These are phyloP conservation scores for Andrena camellia DNA, from an alignment of 2,888 invertebrate genomes.

Conservation along the genomic window DNA sequence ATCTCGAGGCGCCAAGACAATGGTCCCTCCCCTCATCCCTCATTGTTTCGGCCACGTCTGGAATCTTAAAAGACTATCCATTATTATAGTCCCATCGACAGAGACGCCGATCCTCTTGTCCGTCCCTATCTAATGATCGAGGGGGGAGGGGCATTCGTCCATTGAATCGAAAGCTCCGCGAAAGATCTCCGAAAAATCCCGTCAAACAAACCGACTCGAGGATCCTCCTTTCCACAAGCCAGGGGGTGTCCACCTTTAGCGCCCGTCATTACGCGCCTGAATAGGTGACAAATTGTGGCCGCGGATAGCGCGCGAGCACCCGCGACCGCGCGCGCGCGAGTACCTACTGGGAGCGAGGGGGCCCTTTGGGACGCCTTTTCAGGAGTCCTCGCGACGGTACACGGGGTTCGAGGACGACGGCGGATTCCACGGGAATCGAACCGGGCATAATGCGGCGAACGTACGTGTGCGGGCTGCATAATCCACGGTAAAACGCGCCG, in stretches of 20 bases:
- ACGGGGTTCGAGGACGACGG: conserved; percentile 36
- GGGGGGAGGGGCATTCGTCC: conserved; percentile 70
- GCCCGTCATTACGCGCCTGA: conserved; percentile 67
- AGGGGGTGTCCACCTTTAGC: conserved; percentile 10
- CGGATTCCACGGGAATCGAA: conserved; percentile 65
- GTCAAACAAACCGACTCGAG: not conserved
- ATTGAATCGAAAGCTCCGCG: conserved; percentile 58
- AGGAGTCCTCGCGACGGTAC: conserved; percentile 48
- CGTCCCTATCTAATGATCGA: conserved; percentile 79
- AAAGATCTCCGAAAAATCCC: conserved; percentile 21
- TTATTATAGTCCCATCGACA: conserved; percentile 67
- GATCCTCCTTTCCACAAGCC: too few relatives aligned
- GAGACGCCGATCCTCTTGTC: conserved; percentile 48
- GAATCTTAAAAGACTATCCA: conserved; percentile 74
- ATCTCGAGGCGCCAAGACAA: conserved; percentile 74
- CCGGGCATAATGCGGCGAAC: conserved; percentile 67
- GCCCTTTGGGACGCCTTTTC: conserved; percentile 55
- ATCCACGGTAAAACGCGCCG: conserved; percentile 68
- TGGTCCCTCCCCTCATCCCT: conserved; percentile 73
- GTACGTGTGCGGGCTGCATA: conserved; percentile 73
- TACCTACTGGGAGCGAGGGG: not conserved
- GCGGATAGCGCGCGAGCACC: conserved; percentile 15
- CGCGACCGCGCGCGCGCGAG: conserved; percentile 18
- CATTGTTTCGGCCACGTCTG: conserved; percentile 77
- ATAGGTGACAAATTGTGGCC: conserved; percentile 67